Base-by-base conservation (phyloP, 2,888 invertebrate genomes). In the Torymus tubicola region DNA sequence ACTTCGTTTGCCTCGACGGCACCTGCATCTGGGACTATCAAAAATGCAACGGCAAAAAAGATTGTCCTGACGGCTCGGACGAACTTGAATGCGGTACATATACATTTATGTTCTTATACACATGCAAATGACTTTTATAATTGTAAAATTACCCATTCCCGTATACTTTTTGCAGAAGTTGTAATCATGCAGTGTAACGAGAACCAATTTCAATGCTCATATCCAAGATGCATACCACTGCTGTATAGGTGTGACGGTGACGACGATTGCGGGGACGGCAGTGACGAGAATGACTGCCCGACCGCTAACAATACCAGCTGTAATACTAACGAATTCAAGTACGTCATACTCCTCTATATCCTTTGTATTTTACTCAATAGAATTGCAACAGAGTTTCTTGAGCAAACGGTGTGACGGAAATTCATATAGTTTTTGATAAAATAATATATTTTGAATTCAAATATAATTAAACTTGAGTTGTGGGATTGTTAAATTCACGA, bases 261-360 rank as follows among this genome's bases (percentile, higher is more conserved):
- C 87, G 95, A 96, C 87, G 96, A 97, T 87, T 97, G 97, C 86
- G 96, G 95, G 0, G 97, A 97, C 88, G 96, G 96, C 94, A 96
- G 96, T 74, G 97, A 97, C 86, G 97, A 97, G 88, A 95, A 95
- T 86, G 93, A 95, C 82, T 97, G 97, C 86, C 94, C 94, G 1
- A 93, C 93, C 86, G 91, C 93, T 84, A 93, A 93, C 0, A 93
- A 94, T 0, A 77, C 85, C 5, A 94, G 92, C 61, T 96, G 96
- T 86, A 94, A 93, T 60, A 90, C 93, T 4, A 94, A 94, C 82
- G 95, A 96, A 88, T 96, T 94, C 88, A 95, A 94, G 95, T 95
- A 91, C 10, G 42, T 21, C 2, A 21, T 42, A 42, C 10, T 42
- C 42, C 10, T 0, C 8, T 5, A 8, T 8, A 8, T 8, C 8